Percentiles rank a stretch among this genome's conserved stretches.
phyloP scores from a whole-genome alignment of 2,797 vertebrate genomes.

The Fistularia commersonii region DNA sequence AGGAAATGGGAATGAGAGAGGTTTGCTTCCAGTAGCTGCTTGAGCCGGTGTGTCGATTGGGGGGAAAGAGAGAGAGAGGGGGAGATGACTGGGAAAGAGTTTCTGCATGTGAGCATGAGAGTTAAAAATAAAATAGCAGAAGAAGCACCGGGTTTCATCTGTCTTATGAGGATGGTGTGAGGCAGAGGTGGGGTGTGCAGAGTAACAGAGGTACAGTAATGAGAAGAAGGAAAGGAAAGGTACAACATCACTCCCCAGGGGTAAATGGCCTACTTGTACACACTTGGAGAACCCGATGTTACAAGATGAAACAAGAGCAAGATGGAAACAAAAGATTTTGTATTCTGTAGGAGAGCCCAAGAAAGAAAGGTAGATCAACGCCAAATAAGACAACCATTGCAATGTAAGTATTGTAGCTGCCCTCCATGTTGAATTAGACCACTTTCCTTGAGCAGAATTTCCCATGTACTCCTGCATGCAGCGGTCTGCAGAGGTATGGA shows the following conservation, averaged over 20 bases:
- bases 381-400: conserved; percentile 8
- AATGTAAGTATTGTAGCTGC: conserved; percentile 38
- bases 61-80: conserved; percentile 14
- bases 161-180: conserved; percentile 36
- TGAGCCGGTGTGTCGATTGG: background rate
- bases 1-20: conserved; percentile 1
- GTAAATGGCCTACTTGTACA: conserved; percentile 51
- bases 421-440: conserved; percentile 56
- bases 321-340: conserved; percentile 1
- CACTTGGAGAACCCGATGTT: conserved; percentile 1
- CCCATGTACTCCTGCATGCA: conserved; percentile 20
- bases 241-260: conserved; percentile 47
- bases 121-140: conserved; percentile 72
- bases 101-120: conserved; percentile 30
- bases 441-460: conserved; percentile 61
- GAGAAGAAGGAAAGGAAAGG: conserved; percentile 20
- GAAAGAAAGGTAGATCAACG: conserved; percentile 23
- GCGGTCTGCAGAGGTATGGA: no score
- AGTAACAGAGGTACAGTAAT: conserved; percentile 4
- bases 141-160: conserved; percentile 58
- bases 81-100: conserved; percentile 8
- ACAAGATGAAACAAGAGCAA: background rate
- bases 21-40: conserved; percentile 10
- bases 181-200: conserved; percentile 37
- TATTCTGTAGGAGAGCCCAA: conserved; percentile 18